Evolutionary conservation across 2,888 invertebrate species (phyloP).

Genomic region (Harpalus rufipes): DNA sequence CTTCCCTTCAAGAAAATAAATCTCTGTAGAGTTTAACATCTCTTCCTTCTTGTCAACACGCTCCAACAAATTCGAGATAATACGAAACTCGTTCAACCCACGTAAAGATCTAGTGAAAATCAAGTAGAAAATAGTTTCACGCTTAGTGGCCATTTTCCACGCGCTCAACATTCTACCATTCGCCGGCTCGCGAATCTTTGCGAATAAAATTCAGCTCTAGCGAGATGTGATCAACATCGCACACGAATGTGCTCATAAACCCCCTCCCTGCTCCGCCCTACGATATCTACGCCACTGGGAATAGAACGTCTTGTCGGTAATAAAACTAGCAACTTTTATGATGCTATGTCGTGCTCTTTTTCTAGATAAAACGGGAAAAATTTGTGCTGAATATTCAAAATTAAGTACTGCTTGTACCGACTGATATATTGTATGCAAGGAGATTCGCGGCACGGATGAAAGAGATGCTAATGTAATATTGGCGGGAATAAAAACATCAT

Average conservation of each 20-base stretch:
- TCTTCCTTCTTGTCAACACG: constrained; percentile 37
- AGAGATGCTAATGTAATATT: constrained; percentile 6
- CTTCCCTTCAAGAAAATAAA: background rate
- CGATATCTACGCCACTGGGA: constrained; percentile 31
- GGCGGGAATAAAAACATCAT: background rate
- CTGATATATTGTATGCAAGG: constrained; percentile 25
- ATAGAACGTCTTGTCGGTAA: constrained; percentile 52
- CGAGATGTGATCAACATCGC: constrained; percentile 49
- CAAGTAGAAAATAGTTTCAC: constrained; percentile 51
- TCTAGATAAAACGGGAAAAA: constrained; percentile 56
- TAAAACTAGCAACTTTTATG: constrained; percentile 57
- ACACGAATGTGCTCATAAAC: constrained; percentile 54
- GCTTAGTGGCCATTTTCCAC: constrained; percentile 5
- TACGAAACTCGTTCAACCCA: constrained; percentile 28
- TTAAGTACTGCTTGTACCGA: constrained; percentile 28
- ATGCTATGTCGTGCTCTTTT: constrained; percentile 46
- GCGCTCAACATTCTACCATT: constrained; percentile 32
- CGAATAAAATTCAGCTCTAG: constrained; percentile 45
- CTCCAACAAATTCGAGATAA: constrained; percentile 40
- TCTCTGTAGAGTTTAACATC: background rate
- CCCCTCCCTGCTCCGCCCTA: background rate
- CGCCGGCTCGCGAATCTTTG: constrained; percentile 19
- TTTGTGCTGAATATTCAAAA: constrained; percentile 55
- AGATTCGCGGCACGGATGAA: constrained; percentile 17
- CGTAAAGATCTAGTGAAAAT: constrained; percentile 16